Conservation (phyloP, 2,113 vertebrate species). For the Thermophis baileyi region DNA sequence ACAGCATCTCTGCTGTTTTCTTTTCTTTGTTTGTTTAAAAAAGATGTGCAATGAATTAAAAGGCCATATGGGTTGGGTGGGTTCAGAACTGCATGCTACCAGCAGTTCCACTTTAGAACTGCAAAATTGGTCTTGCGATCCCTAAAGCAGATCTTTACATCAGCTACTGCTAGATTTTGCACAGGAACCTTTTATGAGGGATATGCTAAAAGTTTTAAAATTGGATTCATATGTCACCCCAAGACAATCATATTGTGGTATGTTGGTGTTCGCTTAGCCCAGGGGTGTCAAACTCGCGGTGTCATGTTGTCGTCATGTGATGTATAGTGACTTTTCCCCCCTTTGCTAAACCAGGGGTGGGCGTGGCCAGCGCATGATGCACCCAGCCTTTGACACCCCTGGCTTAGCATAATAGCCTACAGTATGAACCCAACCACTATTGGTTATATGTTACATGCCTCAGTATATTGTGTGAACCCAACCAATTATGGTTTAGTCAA, state of each 20-base stretch:
- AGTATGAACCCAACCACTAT: neutral
- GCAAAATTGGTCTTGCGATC: neutral
- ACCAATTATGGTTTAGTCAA: neutral
- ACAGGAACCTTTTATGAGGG: neutral
- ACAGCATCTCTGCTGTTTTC: neutral
- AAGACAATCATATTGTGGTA: neutral
- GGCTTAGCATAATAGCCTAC: neutral
- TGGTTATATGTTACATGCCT: neutral
- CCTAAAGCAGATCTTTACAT: neutral
- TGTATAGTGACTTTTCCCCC: too few relatives aligned
- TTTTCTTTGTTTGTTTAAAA: neutral
- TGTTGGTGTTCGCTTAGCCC: neutral
- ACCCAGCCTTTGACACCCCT: neutral
- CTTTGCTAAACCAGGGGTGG: too few relatives aligned
- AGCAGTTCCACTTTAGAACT: neutral
- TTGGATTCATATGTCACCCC: neutral
- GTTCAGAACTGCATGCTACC: neutral
- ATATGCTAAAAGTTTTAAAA: neutral
- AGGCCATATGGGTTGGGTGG: neutral
- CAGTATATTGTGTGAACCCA: neutral
- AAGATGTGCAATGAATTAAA: neutral
- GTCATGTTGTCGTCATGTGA: too few relatives aligned
- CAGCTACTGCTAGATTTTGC: neutral
- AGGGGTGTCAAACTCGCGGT: too few relatives aligned
- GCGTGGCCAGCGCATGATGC: too few relatives aligned